phyloP scores from a whole-genome alignment of 1,140 invertebrate species.

The Charaxes varanes region DNA sequence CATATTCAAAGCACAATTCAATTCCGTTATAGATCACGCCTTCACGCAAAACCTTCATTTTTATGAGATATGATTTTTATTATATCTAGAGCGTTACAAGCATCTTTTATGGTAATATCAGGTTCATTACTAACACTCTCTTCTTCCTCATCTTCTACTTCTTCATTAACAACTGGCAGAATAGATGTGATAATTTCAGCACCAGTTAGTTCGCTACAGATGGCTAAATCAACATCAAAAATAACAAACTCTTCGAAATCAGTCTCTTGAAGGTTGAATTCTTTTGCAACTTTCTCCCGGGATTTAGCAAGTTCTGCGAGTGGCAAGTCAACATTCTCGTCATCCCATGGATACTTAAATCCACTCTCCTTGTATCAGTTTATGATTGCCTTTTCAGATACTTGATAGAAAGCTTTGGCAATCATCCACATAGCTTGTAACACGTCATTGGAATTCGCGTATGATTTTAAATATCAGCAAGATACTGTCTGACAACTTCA shows the following conservation, averaged over 20 bases:
- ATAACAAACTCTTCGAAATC: constrained; percentile 22
- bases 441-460: constrained; percentile 16
- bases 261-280: constrained; percentile 20
- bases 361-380: constrained; percentile 12
- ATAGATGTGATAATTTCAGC: constrained; percentile 20
- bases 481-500: constrained; percentile 18
- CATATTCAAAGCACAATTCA: constrained; percentile 19
- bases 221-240: constrained; percentile 17
- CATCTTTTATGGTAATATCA: constrained; percentile 21
- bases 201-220: constrained; percentile 21
- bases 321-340: constrained; percentile 10
- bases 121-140: background rate
- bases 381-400: constrained; percentile 18
- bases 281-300: constrained; percentile 10
- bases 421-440: constrained; percentile 20
- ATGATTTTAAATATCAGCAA: constrained; percentile 19
- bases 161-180: constrained; percentile 21
- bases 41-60: constrained; percentile 20
- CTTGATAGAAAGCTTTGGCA: constrained; percentile 18
- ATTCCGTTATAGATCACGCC: constrained; percentile 19
- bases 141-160: constrained; percentile 12
- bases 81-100: constrained; percentile 22
- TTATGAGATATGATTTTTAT: constrained; percentile 23
- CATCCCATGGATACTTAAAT: constrained; percentile 15
- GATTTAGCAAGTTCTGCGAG: constrained; percentile 4